Base-by-base conservation (phyloP, 1,140 invertebrate genomes). In the Drosophila jambulina region DNA sequence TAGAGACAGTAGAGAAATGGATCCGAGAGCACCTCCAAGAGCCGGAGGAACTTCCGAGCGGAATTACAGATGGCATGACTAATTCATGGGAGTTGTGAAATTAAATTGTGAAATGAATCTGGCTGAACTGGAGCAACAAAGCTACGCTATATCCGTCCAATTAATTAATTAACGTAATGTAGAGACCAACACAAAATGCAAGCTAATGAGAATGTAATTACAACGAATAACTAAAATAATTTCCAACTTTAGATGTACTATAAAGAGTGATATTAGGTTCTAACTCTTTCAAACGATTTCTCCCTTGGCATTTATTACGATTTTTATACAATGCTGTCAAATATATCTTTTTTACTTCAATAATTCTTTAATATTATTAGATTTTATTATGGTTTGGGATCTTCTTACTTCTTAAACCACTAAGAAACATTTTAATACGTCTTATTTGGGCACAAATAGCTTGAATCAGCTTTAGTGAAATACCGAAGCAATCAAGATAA, bases 401-500 rank as follows among this genome's bases (percentile, higher is more conserved):
- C 10, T 32, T 9, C 0, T 3, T 15, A 10, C 23, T 36, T 15
- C 21, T 19, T 13, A 49, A 36, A 15, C 4, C 15, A n/a, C 15
- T 3, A 21, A 38, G 0, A n/a, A 29, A 6, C 12, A 34, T 45
- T 25, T 64, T 4, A 45, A 59, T 34, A n/a, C 23, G 27, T 15
- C 21, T 25, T 17, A 25, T 43, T 64, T 57, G 34, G 25, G 7
- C 15, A 29, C 36, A 21, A 57, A 34, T 61, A 57, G 25, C 23
- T 38, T 40, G 12, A 57, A 60, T 27, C 45, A 8, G 17, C 15
- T 25, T 49, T 12, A n/a, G 29, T 27, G 6, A 48, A 67, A 23
- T 23, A 17, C 58, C 58, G 8, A 17, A 40, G 25, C 59, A 81
- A 78, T 78, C 62, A 67, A 80, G 71, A 72, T 71, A 57, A 45